These are phyloP conservation scores for Bubo scandiacus DNA, from an alignment of 2,113 vertebrate species.

Conservation along the genomic window DNA sequence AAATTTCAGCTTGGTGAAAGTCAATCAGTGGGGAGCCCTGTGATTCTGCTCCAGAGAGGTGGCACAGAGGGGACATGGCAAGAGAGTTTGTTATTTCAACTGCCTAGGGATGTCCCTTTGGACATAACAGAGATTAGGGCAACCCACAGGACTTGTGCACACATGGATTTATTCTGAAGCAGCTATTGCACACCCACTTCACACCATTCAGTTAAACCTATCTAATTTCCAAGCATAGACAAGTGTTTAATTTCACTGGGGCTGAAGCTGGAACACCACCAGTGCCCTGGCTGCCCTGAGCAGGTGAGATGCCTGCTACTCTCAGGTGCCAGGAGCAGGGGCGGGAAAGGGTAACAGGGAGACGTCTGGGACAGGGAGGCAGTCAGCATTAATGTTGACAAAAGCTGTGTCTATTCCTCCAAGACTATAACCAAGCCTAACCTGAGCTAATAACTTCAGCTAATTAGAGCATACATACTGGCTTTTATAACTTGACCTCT, in stretches of 20 bases:
- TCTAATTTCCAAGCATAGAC: background rate
- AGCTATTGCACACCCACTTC: background rate
- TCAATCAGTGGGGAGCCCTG: background rate
- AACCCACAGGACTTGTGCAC: background rate
- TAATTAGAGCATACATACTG: background rate
- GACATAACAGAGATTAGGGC: background rate
- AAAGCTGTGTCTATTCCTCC: background rate
- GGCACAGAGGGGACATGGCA: background rate
- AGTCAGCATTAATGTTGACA: background rate
- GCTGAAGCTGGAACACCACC: background rate
- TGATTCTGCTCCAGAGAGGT: background rate
- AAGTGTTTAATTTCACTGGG: background rate
- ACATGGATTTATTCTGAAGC: background rate
- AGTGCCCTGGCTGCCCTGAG: background rate
- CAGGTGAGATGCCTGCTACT: background rate
- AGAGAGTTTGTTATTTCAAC: background rate
- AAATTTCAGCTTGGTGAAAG: background rate
- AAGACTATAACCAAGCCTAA: background rate
- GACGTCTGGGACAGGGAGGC: background rate
- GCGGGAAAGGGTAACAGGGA: background rate
- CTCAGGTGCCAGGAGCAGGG: background rate
- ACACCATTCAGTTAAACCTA: background rate
- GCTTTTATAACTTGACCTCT: background rate
- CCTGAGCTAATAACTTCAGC: background rate
- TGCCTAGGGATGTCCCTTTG: background rate